Percentiles rank a stretch among this genome's conserved stretches.
These are phyloP conservation scores for Myanophis thanlyinensis DNA, from an alignment of 2,113 vertebrate species.

Conservation along the genomic window DNA sequence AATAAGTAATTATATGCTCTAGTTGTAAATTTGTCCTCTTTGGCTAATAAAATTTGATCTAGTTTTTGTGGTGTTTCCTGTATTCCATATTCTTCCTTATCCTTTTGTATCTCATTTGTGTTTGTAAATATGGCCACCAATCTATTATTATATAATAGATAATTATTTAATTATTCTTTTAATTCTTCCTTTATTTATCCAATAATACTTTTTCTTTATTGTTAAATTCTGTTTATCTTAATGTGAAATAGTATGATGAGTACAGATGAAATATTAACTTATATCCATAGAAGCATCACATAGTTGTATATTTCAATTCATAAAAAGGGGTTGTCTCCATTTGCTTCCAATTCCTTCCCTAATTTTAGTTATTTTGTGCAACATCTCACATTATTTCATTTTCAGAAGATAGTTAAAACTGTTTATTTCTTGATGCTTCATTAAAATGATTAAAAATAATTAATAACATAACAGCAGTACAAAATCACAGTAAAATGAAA, in stretches of 20 bases:
- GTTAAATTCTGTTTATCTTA: background rate
- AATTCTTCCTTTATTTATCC: no score
- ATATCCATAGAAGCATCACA: background rate
- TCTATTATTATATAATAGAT: no score
- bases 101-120: no score
- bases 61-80: no score
- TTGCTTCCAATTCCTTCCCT: background rate
- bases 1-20: no score
- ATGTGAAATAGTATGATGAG: background rate
- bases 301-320: background rate
- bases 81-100: no score
- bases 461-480: background rate
- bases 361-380: background rate
- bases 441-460: background rate
- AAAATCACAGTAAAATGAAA: background rate
- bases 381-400: background rate
- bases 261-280: background rate
- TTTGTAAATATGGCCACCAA: no score
- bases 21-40: no score
- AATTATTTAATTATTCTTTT: no score
- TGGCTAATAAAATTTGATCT: no score
- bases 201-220: no score
- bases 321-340: background rate
- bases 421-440: background rate
- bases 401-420: background rate